Evolutionary conservation across 2,113 vertebrate genomes (phyloP).

Genomic region (Phaetusa simplex): DNA sequence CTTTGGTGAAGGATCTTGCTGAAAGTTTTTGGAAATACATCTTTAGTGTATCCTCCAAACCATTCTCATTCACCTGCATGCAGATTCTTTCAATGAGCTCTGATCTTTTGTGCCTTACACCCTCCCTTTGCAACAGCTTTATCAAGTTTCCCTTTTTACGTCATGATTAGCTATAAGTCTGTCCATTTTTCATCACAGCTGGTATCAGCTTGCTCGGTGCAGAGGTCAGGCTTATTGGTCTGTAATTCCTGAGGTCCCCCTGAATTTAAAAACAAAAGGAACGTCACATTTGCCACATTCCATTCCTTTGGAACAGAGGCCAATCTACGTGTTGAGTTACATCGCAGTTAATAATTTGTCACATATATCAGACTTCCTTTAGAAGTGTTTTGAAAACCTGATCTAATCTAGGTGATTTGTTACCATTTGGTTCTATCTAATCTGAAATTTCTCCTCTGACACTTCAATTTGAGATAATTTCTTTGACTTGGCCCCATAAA

Average conservation of each 20-base stretch:
- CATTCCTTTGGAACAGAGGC: not conserved
- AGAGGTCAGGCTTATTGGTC: not conserved
- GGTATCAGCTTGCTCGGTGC: not conserved
- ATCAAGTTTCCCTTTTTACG: not conserved
- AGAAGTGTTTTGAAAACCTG: slow-evolving; percentile 23
- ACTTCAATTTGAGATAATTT: not conserved
- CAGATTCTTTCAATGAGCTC: not conserved
- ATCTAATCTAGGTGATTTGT: slow-evolving; percentile 43
- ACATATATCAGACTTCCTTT: not conserved
- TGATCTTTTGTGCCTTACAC: not conserved
- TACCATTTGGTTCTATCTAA: slow-evolving; percentile 1
- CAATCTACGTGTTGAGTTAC: not conserved
- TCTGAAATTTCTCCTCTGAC: slow-evolving; percentile 18
- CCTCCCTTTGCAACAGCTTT: not conserved
- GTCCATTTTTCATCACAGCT: not conserved
- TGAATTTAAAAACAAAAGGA: not conserved
- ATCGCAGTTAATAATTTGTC: not conserved
- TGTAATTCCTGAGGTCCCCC: not conserved
- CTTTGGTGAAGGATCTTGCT: not conserved
- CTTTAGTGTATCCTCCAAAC: not conserved
- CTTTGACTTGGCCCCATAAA: slow-evolving; percentile 21
- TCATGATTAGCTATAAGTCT: not conserved
- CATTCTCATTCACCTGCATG: not conserved
- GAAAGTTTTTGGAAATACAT: not conserved
- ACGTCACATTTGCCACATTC: not conserved